A percentile compares a stretch with the other conserved stretches of the same genome.
Evolutionary conservation across 2,888 invertebrate species (phyloP).

Genomic region (Stenolophus ochropezus): DNA sequence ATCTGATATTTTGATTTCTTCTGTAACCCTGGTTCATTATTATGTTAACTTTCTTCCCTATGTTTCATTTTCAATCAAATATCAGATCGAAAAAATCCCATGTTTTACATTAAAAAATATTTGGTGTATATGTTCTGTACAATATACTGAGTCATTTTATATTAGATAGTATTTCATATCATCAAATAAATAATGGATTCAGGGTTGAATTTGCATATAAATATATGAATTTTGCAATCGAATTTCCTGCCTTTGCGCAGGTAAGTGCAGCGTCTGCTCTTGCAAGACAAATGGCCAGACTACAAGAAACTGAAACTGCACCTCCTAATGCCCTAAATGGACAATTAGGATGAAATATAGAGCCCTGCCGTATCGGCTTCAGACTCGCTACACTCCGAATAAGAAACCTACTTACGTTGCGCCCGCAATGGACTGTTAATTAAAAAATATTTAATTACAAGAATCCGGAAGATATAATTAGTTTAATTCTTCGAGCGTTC

Average conservation of each 20-base stretch:
- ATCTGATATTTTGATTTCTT: no score
- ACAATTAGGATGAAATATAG: neutral
- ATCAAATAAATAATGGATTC: neutral
- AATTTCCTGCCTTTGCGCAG: neutral
- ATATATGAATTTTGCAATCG: neutral
- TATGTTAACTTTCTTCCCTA: no score
- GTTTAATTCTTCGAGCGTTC: conserved; percentile 34
- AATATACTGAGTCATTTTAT: no score
- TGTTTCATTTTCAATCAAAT: no score
- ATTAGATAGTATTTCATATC: neutral
- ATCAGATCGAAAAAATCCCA: no score
- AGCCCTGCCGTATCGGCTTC: neutral
- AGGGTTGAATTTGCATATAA: neutral
- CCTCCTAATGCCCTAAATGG: neutral
- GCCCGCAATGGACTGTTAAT: conserved; percentile 21
- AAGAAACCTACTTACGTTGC: neutral
- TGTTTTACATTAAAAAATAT: no score
- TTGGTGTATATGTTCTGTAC: no score
- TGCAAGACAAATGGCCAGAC: neutral
- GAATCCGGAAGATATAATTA: conserved; percentile 35
- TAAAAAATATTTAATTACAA: conserved; percentile 37
- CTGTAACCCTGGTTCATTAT: no score
- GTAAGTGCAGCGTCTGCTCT: neutral
- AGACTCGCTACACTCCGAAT: neutral
- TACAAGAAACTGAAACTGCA: neutral